Evolutionary conservation across 2,888 invertebrate species (phyloP).

Genomic region (Acrocyrtus sp.): DNA sequence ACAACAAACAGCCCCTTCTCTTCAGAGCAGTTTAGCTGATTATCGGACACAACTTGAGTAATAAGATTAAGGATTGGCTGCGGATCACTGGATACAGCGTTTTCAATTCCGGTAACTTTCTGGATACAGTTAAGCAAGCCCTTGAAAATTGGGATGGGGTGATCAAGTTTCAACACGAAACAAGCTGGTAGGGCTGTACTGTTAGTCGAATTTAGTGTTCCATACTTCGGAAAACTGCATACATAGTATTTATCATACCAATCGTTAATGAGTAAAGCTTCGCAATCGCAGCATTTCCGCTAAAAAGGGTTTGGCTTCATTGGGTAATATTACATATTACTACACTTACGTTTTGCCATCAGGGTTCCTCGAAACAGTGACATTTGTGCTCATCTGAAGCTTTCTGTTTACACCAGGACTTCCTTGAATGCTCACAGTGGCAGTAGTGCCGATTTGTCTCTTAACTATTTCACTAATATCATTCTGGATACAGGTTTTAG

Average conservation of each 20-base stretch:
- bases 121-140: slow-evolving; percentile 78
- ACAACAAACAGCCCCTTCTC: slow-evolving; percentile 87
- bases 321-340: neutral
- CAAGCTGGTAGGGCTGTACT: slow-evolving; percentile 91
- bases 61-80: slow-evolving; percentile 81
- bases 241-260: neutral
- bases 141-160: slow-evolving; percentile 86
- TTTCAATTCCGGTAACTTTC: slow-evolving; percentile 72
- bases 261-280: no score
- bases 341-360: slow-evolving; percentile 77
- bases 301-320: neutral
- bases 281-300: neutral
- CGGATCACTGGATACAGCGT: slow-evolving; percentile 69
- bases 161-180: slow-evolving; percentile 84
- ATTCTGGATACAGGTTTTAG: slow-evolving; percentile 77
- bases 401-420: slow-evolving; percentile 79
- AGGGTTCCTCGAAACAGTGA: slow-evolving; percentile 75
- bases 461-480: slow-evolving; percentile 73
- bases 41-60: slow-evolving; percentile 80
- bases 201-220: slow-evolving; percentile 82
- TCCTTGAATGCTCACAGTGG: slow-evolving; percentile 90
- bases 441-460: slow-evolving; percentile 83
- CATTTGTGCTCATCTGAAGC: slow-evolving; percentile 74
- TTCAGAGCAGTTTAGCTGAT: slow-evolving; percentile 77
- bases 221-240: slow-evolving; percentile 79